Percentiles rank a stretch among this genome's conserved stretches.
phyloP scores from a whole-genome alignment of 2,113 vertebrate genomes.

The Cryptotis parvus region DNA sequence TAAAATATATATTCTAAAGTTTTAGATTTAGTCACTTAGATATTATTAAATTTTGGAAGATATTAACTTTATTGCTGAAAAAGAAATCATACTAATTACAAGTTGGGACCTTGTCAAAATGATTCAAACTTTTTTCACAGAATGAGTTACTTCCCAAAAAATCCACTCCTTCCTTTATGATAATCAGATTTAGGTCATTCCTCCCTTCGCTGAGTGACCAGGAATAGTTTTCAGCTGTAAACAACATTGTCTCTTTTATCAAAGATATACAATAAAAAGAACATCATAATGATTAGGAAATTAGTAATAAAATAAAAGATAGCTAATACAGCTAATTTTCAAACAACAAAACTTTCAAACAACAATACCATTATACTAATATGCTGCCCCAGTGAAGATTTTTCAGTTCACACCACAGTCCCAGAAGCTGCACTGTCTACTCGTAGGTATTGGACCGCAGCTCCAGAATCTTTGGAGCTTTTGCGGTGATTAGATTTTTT shows the following conservation, averaged over 20 bases:
- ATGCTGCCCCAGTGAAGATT: not conserved
- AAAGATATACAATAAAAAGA: not conserved
- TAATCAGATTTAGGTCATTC: not conserved
- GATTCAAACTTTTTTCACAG: not conserved
- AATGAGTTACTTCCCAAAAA: not conserved
- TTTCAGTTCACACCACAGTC: not conserved
- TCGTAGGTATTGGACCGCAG: not conserved
- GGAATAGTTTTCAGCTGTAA: not conserved
- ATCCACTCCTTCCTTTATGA: not conserved
- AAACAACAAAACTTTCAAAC: not conserved
- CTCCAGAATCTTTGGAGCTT: not conserved
- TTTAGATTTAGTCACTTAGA: not conserved
- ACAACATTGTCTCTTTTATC: not conserved
- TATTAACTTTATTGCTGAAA: not conserved
- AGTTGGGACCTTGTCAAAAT: not conserved
- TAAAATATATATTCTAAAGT: not conserved
- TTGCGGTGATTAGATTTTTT: not conserved
- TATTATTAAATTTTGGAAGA: not conserved
- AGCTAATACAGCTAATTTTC: not conserved
- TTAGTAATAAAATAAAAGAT: not conserved
- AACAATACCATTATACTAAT: not conserved
- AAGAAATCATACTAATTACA: conserved; percentile 2
- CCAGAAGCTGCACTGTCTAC: not conserved
- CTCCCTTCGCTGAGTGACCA: not conserved
- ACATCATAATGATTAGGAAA: not conserved